These are phyloP conservation scores for Syndactyla subalaris DNA, from an alignment of 2,797 vertebrate species.

Conservation along the genomic window DNA sequence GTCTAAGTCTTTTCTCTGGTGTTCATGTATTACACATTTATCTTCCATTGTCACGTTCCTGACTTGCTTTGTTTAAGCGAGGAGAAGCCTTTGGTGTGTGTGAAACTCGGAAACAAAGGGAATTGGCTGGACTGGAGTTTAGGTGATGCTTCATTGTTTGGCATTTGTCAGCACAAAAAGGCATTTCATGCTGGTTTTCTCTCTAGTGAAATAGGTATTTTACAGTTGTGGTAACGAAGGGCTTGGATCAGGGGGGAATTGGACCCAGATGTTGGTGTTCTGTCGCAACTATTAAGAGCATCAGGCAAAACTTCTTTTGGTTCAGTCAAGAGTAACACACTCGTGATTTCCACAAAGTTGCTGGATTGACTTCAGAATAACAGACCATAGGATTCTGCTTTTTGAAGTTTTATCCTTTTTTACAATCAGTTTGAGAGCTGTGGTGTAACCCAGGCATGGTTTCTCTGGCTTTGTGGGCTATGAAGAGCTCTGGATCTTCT, in stretches of 20 bases:
- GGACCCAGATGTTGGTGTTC: conserved; percentile 12
- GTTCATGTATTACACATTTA: background rate
- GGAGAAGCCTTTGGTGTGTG: background rate
- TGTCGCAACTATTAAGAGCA: background rate
- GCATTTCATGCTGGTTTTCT: conserved; percentile 8
- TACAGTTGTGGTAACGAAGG: background rate
- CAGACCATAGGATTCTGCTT: background rate
- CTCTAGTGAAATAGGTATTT: background rate
- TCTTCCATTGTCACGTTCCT: conserved; percentile 15
- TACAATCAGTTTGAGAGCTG: background rate
- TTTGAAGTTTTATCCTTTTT: background rate
- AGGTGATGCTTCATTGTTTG: conserved; percentile 3
- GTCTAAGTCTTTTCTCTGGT: conserved; percentile 3
- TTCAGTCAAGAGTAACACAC: background rate
- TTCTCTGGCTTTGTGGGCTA: background rate
- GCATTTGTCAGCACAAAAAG: conserved; percentile 42
- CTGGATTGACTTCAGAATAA: background rate
- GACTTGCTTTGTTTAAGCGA: conserved; percentile 30
- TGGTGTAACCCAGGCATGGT: background rate
- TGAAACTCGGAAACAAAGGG: conserved; percentile 48
- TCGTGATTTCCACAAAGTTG: background rate
- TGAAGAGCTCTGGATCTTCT: background rate
- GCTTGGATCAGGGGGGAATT: background rate
- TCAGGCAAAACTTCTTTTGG: background rate
- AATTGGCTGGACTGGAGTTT: background rate